Conservation (phyloP, 1,140 invertebrate species). For the Diachasmimorpha longicaudata region DNA sequence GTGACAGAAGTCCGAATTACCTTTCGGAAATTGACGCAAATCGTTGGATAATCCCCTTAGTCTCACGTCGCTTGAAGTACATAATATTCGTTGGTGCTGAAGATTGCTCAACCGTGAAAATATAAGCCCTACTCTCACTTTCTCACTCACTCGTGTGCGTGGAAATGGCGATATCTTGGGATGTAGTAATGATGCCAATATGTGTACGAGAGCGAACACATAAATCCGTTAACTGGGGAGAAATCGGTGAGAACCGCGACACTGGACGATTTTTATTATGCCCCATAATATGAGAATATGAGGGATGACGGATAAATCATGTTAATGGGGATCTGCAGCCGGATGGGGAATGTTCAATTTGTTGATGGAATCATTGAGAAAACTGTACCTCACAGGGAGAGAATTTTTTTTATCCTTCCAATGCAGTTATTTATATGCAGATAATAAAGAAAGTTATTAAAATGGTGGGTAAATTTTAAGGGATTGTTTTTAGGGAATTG, state of each 20-base stretch:
- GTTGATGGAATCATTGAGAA: not conserved
- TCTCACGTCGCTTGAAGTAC: not conserved
- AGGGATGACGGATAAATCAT: not conserved
- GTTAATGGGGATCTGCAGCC: not conserved
- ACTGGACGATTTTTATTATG: not conserved
- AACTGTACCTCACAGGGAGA: too few species aligned
- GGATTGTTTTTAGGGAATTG: too few species aligned
- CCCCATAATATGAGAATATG: not conserved
- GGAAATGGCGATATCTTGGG: not conserved
- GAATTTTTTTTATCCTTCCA: not conserved
- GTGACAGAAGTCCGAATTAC: slow-evolving; percentile 2
- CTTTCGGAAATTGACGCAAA: not conserved
- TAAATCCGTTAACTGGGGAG: not conserved
- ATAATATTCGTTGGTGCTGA: not conserved
- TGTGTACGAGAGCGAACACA: not conserved
- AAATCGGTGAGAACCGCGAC: slow-evolving; percentile 10
- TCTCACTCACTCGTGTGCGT: too few species aligned
- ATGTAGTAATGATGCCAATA: not conserved
- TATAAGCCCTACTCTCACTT: not conserved
- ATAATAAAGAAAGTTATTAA: too few species aligned
- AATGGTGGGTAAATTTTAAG: too few species aligned
- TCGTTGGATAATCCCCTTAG: slow-evolving; percentile 4
- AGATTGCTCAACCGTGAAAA: not conserved
- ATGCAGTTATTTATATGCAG: too few species aligned
- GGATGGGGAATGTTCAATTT: not conserved